Conservation (phyloP, 1,140 invertebrate genomes). For the Drosophila kepulauana region DNA sequence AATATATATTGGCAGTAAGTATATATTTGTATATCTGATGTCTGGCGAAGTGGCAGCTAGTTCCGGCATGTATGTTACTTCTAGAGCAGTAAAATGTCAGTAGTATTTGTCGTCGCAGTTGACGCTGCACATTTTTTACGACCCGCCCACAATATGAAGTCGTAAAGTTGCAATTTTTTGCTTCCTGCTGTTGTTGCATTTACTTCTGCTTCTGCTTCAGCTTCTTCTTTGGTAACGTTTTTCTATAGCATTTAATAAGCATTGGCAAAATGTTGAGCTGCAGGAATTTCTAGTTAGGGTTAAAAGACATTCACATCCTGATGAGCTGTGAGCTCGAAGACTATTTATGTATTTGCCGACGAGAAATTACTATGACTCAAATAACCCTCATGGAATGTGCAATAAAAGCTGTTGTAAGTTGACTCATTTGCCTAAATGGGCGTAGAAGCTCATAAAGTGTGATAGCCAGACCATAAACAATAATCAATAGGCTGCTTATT, state of each 20-base stretch:
- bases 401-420: slow-evolving; percentile 54
- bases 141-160: slow-evolving; percentile 82
- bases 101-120: slow-evolving; percentile 56
- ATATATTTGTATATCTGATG: slow-evolving; percentile 51
- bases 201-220: slow-evolving; percentile 46
- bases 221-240: slow-evolving; percentile 45
- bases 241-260: slow-evolving; percentile 82
- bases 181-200: slow-evolving; percentile 70
- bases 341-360: slow-evolving; percentile 66
- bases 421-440: slow-evolving; percentile 52
- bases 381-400: slow-evolving; percentile 43
- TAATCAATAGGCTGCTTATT: slow-evolving; percentile 2
- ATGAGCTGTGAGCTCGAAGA: slow-evolving; percentile 43
- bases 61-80: slow-evolving; percentile 52
- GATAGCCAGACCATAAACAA: slow-evolving; percentile 3
- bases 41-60: slow-evolving; percentile 75
- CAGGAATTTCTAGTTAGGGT: slow-evolving; percentile 55
- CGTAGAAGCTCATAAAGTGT: slow-evolving; percentile 41
- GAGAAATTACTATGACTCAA: slow-evolving; percentile 51
- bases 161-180: slow-evolving; percentile 80
- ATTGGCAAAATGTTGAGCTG: slow-evolving; percentile 58
- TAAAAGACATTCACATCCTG: slow-evolving; percentile 25
- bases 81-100: slow-evolving; percentile 69
- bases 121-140: slow-evolving; percentile 79
- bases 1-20: slow-evolving; percentile 9